phyloP scores from a whole-genome alignment of 2,888 invertebrate species.

The Apeira syringaria region DNA sequence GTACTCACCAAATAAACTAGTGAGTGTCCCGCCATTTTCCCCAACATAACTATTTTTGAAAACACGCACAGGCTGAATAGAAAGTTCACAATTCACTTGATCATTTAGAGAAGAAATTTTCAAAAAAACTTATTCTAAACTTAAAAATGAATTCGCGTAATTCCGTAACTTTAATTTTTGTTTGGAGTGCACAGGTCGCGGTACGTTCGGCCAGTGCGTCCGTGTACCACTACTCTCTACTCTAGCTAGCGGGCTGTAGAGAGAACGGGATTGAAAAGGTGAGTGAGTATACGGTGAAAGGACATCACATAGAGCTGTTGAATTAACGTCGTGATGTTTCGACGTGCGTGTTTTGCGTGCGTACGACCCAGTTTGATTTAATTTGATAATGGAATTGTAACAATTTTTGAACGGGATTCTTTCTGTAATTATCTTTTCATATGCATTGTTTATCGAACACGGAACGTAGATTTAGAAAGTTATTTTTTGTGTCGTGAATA shows the following conservation, averaged over 20 bases:
- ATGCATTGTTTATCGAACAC: neutral
- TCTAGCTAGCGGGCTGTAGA: slow-evolving; percentile 47
- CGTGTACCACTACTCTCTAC: slow-evolving; percentile 31
- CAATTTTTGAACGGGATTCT: neutral
- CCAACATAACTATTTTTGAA: slow-evolving; percentile 18
- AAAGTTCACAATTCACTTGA: slow-evolving; percentile 45
- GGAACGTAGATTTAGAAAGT: neutral
- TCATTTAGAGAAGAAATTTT: slow-evolving; percentile 28
- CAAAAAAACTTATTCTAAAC: slow-evolving; percentile 13
- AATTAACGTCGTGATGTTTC: neutral
- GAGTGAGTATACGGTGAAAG: slow-evolving; percentile 51
- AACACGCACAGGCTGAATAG: slow-evolving; percentile 39
- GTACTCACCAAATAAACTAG: slow-evolving; percentile 52
- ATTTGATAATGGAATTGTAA: slow-evolving; percentile 6
- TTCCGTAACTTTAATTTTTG: slow-evolving; percentile 28
- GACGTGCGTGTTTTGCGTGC: slow-evolving; percentile 9
- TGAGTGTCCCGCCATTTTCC: slow-evolving; percentile 43
- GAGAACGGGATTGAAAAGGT: slow-evolving; percentile 57
- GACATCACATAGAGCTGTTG: slow-evolving; percentile 49
- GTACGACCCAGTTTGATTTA: slow-evolving; percentile 6
- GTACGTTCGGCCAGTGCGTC: slow-evolving; percentile 40
- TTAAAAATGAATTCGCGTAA: slow-evolving; percentile 20
- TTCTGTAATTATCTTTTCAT: neutral
- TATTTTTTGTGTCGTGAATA: neutral
- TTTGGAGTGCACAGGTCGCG: slow-evolving; percentile 31